Evolutionary conservation across 2,113 vertebrate genomes (phyloP).

Genomic region (Seriola rivoliana): DNA sequence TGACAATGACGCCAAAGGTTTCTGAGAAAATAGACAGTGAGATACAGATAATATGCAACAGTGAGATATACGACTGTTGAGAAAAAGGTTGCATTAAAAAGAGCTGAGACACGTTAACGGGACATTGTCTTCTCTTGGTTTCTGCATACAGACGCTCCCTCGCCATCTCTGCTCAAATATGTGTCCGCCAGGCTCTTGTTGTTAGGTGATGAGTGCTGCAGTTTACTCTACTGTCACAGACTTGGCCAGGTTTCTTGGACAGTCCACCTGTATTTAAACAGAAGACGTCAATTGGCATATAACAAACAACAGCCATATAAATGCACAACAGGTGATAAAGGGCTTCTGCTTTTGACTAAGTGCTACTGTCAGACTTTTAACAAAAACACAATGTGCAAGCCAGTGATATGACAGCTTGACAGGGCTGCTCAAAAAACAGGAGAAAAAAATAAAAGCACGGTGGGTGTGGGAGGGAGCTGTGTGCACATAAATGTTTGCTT

Average conservation of each 20-base stretch:
- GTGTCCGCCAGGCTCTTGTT: slow-evolving; percentile 42
- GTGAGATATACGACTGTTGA: slow-evolving; percentile 39
- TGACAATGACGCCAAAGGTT: slow-evolving; percentile 28
- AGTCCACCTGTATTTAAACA: slow-evolving; percentile 91
- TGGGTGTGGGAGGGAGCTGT: not conserved
- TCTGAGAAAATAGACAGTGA: slow-evolving; percentile 41
- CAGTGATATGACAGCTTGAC: slow-evolving; percentile 32
- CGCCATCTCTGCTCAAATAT: slow-evolving; percentile 15
- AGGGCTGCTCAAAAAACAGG: not conserved
- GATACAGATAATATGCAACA: slow-evolving; percentile 56
- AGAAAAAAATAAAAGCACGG: not conserved
- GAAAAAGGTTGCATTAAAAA: slow-evolving; percentile 64
- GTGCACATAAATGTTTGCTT: slow-evolving; percentile 36
- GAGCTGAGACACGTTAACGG: slow-evolving; percentile 44
- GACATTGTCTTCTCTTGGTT: slow-evolving; percentile 46
- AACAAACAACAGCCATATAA: not conserved
- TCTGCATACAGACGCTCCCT: slow-evolving; percentile 38
- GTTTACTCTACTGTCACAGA: slow-evolving; percentile 96
- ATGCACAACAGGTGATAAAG: not conserved
- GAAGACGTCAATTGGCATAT: slow-evolving; percentile 5
- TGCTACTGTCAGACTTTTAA: slow-evolving; percentile 10
- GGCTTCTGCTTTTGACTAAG: not conserved
- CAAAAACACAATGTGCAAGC: slow-evolving; percentile 26
- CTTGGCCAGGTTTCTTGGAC: slow-evolving; percentile 98
- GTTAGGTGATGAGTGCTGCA: slow-evolving; percentile 16